A percentile compares a stretch with the other conserved stretches of the same genome.
Evolutionary conservation across 2,797 vertebrate species (phyloP).

Genomic region (Tarsius wallacei): DNA sequence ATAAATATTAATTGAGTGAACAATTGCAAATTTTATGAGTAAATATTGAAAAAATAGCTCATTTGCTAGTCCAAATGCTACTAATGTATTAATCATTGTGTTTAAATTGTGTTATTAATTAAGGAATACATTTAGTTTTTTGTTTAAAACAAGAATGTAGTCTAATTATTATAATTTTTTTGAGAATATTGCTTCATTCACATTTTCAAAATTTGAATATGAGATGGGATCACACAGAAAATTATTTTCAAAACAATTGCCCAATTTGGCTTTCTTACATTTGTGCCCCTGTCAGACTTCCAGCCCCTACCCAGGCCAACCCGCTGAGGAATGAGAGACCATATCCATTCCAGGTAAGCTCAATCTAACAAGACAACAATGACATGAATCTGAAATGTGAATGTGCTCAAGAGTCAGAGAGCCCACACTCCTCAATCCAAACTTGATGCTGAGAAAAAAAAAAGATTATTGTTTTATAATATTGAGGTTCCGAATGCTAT

Average conservation of each 20-base stretch:
- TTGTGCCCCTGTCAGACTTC: not conserved
- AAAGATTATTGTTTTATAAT: not conserved
- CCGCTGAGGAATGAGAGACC: not conserved
- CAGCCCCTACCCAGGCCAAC: not conserved
- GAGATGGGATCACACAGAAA: not conserved
- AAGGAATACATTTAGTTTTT: not conserved
- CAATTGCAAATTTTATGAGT: not conserved
- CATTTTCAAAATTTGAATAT: not conserved
- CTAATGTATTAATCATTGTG: not conserved
- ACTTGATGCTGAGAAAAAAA: not conserved
- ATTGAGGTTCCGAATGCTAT: not conserved
- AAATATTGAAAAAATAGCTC: constrained; percentile 4
- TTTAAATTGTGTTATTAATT: not conserved
- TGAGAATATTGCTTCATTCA: not conserved
- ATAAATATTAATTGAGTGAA: constrained; percentile 23
- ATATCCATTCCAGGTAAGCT: not conserved
- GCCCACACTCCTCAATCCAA: accelerated
- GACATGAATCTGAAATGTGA: not conserved
- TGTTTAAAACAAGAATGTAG: not conserved
- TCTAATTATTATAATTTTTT: not conserved
- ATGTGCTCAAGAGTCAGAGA: not conserved
- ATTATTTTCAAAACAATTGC: not conserved
- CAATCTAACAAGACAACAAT: not conserved
- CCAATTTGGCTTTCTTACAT: not conserved
- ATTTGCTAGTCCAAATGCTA: not conserved